Percentiles rank a stretch among this genome's conserved stretches.
These are phyloP conservation scores for Salarias fasciatus DNA, from an alignment of 2,797 vertebrate genomes.

Conservation along the genomic window DNA sequence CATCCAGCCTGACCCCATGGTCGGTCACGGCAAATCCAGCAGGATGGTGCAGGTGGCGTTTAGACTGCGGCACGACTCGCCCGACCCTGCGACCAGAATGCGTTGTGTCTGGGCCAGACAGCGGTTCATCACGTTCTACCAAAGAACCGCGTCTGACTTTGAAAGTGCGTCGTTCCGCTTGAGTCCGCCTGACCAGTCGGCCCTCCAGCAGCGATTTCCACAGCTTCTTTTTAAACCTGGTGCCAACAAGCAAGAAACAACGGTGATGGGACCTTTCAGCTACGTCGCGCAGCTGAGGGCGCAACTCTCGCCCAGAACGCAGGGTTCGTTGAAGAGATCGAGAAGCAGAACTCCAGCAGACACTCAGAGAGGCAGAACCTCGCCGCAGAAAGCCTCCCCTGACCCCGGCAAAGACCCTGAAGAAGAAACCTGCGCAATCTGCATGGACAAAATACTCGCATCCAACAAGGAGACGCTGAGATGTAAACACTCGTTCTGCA, in stretches of 20 bases:
- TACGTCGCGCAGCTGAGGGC: conserved; percentile 52
- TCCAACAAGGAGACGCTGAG: conserved; percentile 51
- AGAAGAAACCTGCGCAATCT: conserved; percentile 76
- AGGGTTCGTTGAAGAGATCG: background rate
- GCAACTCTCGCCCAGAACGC: conserved; percentile 18
- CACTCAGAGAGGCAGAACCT: background rate
- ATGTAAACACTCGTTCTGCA: conserved; percentile 82
- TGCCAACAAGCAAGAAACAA: background rate
- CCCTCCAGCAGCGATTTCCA: conserved; percentile 53
- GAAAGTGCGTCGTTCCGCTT: conserved; percentile 14
- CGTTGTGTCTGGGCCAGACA: conserved; percentile 52
- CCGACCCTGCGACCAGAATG: background rate
- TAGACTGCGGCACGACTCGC: rapidly evolving
- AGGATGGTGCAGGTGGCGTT: conserved; percentile 39
- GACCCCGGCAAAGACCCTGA: conserved; percentile 20
- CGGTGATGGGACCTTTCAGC: conserved; percentile 62
- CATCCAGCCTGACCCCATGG: background rate
- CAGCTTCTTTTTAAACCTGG: conserved; percentile 44
- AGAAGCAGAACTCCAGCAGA: background rate
- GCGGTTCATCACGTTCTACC: conserved; percentile 78
- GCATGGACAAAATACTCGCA: conserved; percentile 71
- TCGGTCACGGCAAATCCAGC: background rate
- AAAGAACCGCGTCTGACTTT: conserved; percentile 74
- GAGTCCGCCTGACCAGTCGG: background rate
- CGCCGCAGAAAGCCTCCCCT: background rate